Conservation (phyloP, 53 echinoderm and acorn worm species). For the Mesocentrotus franciscanus region DNA sequence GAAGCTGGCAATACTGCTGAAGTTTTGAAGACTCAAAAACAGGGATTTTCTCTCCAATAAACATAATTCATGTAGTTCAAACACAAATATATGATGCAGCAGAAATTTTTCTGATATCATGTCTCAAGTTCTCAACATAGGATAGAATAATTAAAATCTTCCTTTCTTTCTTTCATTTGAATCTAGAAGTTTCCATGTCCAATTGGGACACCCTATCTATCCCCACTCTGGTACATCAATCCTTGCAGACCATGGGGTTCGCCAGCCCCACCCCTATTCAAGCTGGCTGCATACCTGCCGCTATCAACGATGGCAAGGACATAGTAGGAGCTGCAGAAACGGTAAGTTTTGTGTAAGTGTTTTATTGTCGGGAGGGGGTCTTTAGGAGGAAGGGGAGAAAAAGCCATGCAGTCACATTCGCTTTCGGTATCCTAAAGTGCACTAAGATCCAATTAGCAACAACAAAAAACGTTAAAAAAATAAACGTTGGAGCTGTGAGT, state of each 20-base stretch:
- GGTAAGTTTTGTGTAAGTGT: constrained; percentile 61
- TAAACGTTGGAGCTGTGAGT: too few species aligned
- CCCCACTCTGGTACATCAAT: constrained; percentile 71
- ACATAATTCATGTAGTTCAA: too few species aligned
- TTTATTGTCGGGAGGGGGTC: not conserved
- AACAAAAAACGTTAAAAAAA: too few species aligned
- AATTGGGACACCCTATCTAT: constrained; percentile 76
- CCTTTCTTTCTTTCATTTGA: not conserved
- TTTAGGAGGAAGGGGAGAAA: not conserved
- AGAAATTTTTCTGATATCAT: too few species aligned
- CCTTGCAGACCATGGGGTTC: constrained; percentile 79
- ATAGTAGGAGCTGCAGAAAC: constrained; percentile 97
- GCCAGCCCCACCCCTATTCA: constrained; percentile 88
- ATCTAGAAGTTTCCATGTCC: constrained; percentile 36
- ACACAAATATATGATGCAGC: too few species aligned
- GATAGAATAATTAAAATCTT: too few species aligned
- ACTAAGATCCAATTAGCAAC: too few species aligned
- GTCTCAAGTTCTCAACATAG: too few species aligned
- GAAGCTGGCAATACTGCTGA: too few species aligned
- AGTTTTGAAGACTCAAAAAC: too few species aligned
- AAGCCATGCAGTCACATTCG: not conserved
- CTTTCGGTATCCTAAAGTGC: not conserved
- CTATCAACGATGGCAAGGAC: constrained; percentile 81
- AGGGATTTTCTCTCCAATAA: too few species aligned
- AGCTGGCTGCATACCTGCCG: constrained; percentile 77